Evolutionary conservation across 2,888 invertebrate species (phyloP).

Genomic region (Melolontha melolontha): DNA sequence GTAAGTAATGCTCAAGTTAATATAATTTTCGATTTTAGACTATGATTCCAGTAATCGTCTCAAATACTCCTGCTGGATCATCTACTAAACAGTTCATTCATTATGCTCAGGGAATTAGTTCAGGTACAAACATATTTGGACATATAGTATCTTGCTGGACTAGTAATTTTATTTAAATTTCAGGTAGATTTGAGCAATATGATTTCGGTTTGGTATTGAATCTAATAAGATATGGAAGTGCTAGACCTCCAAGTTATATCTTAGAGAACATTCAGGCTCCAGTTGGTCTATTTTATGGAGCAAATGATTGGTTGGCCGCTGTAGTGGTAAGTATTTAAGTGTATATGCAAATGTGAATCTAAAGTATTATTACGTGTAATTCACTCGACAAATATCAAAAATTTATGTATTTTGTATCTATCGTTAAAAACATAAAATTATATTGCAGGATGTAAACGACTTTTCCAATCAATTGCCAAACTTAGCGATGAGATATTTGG

Average conservation of each 20-base stretch:
- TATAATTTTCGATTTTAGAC: conserved; percentile 2
- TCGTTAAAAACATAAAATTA: neutral
- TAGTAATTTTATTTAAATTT: neutral
- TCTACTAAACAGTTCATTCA: conserved; percentile 76
- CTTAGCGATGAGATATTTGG: conserved; percentile 68
- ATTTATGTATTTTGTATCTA: too few species aligned
- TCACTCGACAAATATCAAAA: too few species aligned
- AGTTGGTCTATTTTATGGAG: conserved; percentile 65
- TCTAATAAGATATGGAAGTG: conserved; percentile 56
- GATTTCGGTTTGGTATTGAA: conserved; percentile 60
- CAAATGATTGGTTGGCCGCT: conserved; percentile 62
- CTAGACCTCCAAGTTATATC: conserved; percentile 65
- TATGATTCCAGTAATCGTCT: conserved; percentile 56
- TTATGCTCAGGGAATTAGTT: conserved; percentile 74
- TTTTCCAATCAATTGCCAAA: conserved; percentile 69
- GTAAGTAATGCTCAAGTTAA: too few species aligned
- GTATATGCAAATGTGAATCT: neutral
- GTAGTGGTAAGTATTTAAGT: conserved; percentile 15
- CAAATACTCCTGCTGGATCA: conserved; percentile 52
- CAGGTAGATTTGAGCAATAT: conserved; percentile 18
- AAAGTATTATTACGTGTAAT: too few species aligned
- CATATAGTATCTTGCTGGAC: neutral
- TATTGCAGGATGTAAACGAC: conserved; percentile 69
- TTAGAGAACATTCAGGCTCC: conserved; percentile 63
- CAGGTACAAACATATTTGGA: conserved; percentile 48